Conservation (phyloP, 1,140 invertebrate genomes). For the Drosophila carrolli region DNA sequence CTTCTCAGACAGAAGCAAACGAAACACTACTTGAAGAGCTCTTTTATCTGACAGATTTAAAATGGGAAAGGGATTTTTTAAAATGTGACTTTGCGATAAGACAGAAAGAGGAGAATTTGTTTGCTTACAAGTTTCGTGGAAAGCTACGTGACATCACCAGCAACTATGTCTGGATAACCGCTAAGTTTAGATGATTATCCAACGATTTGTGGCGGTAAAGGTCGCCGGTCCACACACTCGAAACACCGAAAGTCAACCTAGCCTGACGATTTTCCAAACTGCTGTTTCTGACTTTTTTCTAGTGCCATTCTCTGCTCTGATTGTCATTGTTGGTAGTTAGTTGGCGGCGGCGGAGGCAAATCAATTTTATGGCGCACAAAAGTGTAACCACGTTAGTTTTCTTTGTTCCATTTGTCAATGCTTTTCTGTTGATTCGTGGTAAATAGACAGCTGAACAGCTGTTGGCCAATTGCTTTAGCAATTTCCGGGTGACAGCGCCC, state of each 20-base stretch:
- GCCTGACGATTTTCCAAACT: conserved; percentile 46
- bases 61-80: conserved; percentile 34
- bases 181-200: conserved; percentile 41
- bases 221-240: conserved; percentile 15
- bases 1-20: conserved; percentile 5
- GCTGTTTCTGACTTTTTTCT: conserved; percentile 1
- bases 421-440: conserved; percentile 47
- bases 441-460: conserved; percentile 46
- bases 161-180: conserved; percentile 26
- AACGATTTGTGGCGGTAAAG: conserved; percentile 40
- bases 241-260: conserved; percentile 38
- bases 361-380: conserved; percentile 65
- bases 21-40: conserved; percentile 9
- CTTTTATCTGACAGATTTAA: conserved; percentile 43
- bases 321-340: conserved; percentile 44
- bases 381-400: conserved; percentile 60
- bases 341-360: conserved; percentile 13
- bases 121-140: conserved; percentile 21
- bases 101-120: conserved; percentile 6
- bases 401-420: conserved; percentile 19
- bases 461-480: conserved; percentile 42
- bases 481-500: conserved; percentile 31
- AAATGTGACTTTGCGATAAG: conserved; percentile 25
- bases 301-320: conserved; percentile 60
- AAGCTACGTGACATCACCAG: conserved; percentile 46